Evolutionary conservation across 2,888 invertebrate genomes (phyloP), one percentile per base, ranked within the genome.

Genomic region (Rhaphigaster nebulosa): DNA sequence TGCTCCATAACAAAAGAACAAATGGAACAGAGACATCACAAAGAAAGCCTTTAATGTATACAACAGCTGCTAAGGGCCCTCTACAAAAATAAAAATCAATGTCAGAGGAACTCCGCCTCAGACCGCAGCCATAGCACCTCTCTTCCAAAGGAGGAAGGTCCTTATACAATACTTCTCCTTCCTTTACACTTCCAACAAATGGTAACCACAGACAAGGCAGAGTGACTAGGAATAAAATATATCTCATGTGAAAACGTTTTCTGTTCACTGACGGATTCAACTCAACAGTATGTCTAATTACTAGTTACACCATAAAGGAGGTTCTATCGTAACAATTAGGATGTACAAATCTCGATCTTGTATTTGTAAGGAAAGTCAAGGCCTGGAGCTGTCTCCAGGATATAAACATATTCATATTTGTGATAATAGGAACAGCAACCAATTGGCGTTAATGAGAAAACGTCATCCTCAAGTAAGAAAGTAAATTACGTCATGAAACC

Each of bases 81-180:
- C 70, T 34, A 70, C 70, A 70, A 34, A 70, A 70, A 34, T 70
- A 70, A 70, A n/a, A 70, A 70, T 70, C 70, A 70, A 70, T 70
- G 34, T 13, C 18, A 38, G 70, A 20, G 34, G 70, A 70, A 70
- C 70, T 70, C 65, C 65, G 13, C 29, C 65, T 65, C 70, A 70
- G 70, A 70, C 70, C 70, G 70, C 70, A 70, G 20, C 70, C 18
- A 70, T 29, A 29, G 65, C 29, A 8, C n/a, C 60, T 34, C 70
- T 70, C 70, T 34, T 65, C 34, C 15, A 34, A 70, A 70, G 70
- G 34, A 70, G n/a, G n/a, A 65, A 65, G 65, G 34, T 38, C 70
- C 70, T 70, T 34, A n/a, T n/a, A n/a, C n/a, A 38, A 38, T 70
- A 20, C 34, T 13, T 29, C n/a, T 8, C 8, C 34, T 70, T 70